A percentile compares a stretch with the other conserved stretches of the same genome.
Conservation (phyloP, 1,140 invertebrate genomes). For the Atta texana region DNA sequence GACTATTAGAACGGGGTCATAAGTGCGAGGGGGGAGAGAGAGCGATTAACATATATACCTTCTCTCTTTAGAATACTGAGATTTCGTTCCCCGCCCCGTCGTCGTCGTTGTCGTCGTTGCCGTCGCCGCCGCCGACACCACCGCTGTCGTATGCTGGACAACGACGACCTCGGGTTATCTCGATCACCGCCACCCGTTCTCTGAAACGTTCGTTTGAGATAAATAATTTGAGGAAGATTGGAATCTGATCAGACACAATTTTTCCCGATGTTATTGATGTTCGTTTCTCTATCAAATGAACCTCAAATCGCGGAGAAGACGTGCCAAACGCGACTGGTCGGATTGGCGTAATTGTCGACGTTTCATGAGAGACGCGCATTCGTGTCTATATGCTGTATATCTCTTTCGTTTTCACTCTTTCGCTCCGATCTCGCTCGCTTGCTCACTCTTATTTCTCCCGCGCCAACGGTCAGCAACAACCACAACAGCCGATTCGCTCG, state of each 20-base stretch:
- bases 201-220: not conserved
- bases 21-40: not conserved
- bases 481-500: constrained; percentile 14
- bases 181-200: not conserved
- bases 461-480: not conserved
- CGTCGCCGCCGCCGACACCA: not conserved
- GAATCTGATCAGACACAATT: not conserved
- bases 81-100: not conserved
- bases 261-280: too few relatives aligned
- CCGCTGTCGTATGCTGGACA: not conserved
- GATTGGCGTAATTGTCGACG: not conserved
- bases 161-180: constrained; percentile 1
- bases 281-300: not conserved
- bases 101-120: not conserved
- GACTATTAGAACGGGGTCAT: constrained; percentile 35
- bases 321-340: not conserved
- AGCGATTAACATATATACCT: constrained; percentile 2
- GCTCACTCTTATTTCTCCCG: not conserved
- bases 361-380: not conserved
- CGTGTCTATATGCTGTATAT: not conserved
- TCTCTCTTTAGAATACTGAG: not conserved
- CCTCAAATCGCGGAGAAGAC: not conserved
- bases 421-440: not conserved
- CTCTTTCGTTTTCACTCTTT: not conserved
- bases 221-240: not conserved